These are phyloP conservation scores for Formicarius rufipectus DNA, from an alignment of 2,113 vertebrate genomes.

Conservation along the genomic window DNA sequence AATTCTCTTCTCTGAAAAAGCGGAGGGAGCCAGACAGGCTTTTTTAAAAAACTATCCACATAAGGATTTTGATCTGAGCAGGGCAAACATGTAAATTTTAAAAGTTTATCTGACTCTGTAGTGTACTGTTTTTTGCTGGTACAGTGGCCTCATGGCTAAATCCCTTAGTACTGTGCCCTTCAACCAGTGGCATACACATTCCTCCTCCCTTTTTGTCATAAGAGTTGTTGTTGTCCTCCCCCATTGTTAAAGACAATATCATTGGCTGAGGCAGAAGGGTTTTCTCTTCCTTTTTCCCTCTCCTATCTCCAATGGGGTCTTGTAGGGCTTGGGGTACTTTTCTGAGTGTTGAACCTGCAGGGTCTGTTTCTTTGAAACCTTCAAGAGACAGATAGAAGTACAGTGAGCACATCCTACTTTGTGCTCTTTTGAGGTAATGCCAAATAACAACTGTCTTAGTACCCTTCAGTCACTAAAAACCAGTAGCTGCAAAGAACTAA, in stretches of 20 bases:
- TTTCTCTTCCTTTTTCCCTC: neutral
- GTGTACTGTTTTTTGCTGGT: neutral
- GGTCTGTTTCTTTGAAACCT: neutral
- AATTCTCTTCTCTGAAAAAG: neutral
- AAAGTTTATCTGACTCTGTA: neutral
- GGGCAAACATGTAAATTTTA: neutral
- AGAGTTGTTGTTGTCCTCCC: fast-evolving
- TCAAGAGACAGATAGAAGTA: neutral
- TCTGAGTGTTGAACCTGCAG: neutral
- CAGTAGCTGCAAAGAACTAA: neutral
- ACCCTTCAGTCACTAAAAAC: neutral
- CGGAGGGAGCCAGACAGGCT: neutral
- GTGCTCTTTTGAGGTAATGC: neutral
- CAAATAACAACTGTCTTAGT: neutral
- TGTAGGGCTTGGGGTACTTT: neutral
- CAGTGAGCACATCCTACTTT: neutral
- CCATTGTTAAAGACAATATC: neutral
- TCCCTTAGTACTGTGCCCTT: neutral
- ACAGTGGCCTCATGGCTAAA: fast-evolving
- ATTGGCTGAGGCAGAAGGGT: neutral
- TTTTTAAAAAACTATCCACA: neutral
- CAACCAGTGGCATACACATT: fast-evolving
- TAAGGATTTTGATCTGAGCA: neutral
- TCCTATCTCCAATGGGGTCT: neutral
- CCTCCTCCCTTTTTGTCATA: neutral